phyloP scores from a whole-genome alignment of 2,797 vertebrate species.

The Limnodromus scolopaceus region DNA sequence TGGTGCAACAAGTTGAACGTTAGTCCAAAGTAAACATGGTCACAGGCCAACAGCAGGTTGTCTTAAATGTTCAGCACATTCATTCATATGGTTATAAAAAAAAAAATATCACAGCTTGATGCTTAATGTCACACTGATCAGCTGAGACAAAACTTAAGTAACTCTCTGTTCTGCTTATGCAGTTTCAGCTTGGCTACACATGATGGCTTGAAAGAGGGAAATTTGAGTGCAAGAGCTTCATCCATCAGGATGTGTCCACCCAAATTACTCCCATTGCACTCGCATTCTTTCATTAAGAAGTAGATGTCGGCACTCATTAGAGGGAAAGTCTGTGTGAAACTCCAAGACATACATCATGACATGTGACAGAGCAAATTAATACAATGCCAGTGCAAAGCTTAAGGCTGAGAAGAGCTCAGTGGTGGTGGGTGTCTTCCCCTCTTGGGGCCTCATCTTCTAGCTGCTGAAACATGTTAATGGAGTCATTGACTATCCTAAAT shows the following conservation, averaged over 20 bases:
- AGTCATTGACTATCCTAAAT: background rate
- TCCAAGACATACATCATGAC: background rate
- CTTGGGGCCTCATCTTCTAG: background rate
- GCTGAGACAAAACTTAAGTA: background rate
- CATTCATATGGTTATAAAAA: background rate
- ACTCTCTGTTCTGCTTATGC: background rate
- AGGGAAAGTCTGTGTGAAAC: background rate
- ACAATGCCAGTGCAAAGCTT: background rate
- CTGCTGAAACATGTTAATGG: background rate
- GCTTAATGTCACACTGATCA: background rate
- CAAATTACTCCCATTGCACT: background rate
- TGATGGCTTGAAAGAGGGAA: background rate
- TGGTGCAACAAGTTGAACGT: background rate
- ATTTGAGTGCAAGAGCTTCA: background rate
- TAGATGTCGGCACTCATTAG: background rate
- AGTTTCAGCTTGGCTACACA: background rate
- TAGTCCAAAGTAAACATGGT: accelerated
- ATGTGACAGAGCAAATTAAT: background rate
- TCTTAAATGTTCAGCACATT: background rate
- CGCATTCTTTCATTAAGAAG: background rate
- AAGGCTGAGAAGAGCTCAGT: background rate
- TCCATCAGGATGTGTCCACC: background rate
- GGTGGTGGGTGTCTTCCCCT: background rate
- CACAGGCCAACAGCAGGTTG: background rate
- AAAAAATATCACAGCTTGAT: background rate